Base-by-base conservation (phyloP, 1,140 invertebrate genomes). In the Holotrichia oblita region DNA sequence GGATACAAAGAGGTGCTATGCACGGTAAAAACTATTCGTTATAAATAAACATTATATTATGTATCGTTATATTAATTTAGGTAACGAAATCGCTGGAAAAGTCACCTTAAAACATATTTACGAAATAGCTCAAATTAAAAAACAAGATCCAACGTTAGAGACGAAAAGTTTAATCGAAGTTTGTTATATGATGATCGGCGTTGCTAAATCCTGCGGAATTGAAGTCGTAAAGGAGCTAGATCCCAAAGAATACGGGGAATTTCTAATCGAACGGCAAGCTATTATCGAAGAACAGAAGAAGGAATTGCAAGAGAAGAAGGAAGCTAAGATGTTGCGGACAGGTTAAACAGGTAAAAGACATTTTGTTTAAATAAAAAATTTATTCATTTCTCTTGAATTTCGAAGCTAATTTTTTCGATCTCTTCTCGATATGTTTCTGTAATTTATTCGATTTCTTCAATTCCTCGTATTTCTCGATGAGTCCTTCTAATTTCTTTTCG, bases 71-170 rank as follows among this genome's bases (percentile, higher is more conserved):
- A 82, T 81, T 81, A 76, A 80, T 89, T 90, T 79, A 95, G 94
- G 89, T 12, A 88, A 89, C 81, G 97, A 99, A 89, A 88, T 93
- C 17, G 90, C 92, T 83, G 98, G 98, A 0, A 98, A 94, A 89
- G 91, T 99, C 73, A 97, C 97, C 1, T 84, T 98, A 0, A 99
- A 99, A 87, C 98, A 99, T 89, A 87, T 99, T 40, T 99, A 99
- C 89, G 98, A 99, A 92, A 99, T 99, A 85, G 98, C 98, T 0
- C 91, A 93, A 88, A 95, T 99, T 3, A 99, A 99, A 89, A 89
- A 91, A 14, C 86, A 94, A 87, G 98, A 99, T 89, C 94, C 94
- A 27, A 87, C 92, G 10, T 89, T 94, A 81, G 90, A 93, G 77
- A 88, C 92, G 34, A 84, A 91, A 10, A 87, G 80, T 40, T 83